Evolutionary conservation across 2,797 vertebrate species (phyloP), one percentile per base, ranked within the genome.

Genomic region (Acanthurus lineatus): DNA sequence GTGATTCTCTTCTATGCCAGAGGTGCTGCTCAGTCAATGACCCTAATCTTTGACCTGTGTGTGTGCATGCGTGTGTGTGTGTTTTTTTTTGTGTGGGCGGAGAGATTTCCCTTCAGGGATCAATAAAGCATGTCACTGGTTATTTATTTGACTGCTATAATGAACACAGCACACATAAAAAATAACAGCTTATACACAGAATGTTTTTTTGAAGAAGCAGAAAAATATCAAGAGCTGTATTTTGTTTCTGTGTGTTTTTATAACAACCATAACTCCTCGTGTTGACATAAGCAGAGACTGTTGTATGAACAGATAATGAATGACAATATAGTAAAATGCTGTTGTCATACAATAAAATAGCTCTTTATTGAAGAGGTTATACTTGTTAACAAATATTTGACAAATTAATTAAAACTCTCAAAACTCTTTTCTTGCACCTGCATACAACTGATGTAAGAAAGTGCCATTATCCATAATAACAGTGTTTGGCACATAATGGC

Each of bases 41-140:
- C 44, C 44, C 9, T 48, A 8, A 73, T 15, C 42, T 62, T 28
- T 73, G 64, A 62, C 49, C 17, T 14, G 48, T 38, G 51, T 19
- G 42, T 40, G 42, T 11, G 28, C 28, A 4, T 25, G 25, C 3
- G 25, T 47, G 49, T 25, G 61, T 28, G 20, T 19, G 60, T 25
- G 16, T 38, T 28, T 20, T 19, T 9, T 48, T 9, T 25, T 49
- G 63, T 16, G 51, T 22, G 22, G 10, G 53, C 6, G 42, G 12
- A 17, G 8, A 35, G 5, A 48, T 9, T 45, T 65, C 38, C 25
- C 49, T 35, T 12, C n/a, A 60, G 38, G 51, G 60, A 38, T 45
- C 9, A 56, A 54, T 56, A 32, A 56, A 47, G 25, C 14, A 15
- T 20, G 9, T 25, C 19, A 20, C 6, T 53, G 25, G 15, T 20